Percentiles rank a stretch among this genome's conserved stretches.
Conservation (phyloP, 2,113 vertebrate species). For the Actinemys pallida region DNA sequence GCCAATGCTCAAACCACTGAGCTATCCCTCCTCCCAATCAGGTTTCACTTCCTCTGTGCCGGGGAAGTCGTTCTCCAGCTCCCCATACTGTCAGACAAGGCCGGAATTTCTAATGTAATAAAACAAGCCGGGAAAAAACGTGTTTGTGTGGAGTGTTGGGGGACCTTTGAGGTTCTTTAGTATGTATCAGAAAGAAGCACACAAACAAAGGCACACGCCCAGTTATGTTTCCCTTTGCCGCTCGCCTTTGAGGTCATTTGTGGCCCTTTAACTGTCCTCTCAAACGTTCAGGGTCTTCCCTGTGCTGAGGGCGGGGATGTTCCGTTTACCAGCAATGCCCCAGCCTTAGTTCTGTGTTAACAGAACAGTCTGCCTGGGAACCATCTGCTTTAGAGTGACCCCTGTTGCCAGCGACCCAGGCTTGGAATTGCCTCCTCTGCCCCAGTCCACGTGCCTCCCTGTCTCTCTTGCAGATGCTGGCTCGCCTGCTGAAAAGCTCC, state of each 20-base stretch:
- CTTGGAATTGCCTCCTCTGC: neutral
- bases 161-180: neutral
- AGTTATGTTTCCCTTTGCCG: neutral
- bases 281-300: neutral
- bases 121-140: neutral
- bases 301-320: neutral
- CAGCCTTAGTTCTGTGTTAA: neutral
- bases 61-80: neutral
- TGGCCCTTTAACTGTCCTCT: neutral
- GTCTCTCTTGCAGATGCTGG: constrained; percentile 86
- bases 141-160: neutral
- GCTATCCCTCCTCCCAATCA: too few species aligned
- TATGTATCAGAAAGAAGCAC: neutral
- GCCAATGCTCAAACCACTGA: too few species aligned
- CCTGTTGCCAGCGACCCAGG: neutral
- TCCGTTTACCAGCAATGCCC: neutral
- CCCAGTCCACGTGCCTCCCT: neutral
- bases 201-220: neutral
- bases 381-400: neutral
- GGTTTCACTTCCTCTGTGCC: neutral
- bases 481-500: constrained; percentile 94
- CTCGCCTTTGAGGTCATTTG: neutral
- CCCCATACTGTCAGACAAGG: neutral
- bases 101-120: neutral
- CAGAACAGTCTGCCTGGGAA: too few species aligned